These are phyloP conservation scores for Mamestra configurata DNA, from an alignment of 1,140 invertebrate genomes.

Conservation along the genomic window DNA sequence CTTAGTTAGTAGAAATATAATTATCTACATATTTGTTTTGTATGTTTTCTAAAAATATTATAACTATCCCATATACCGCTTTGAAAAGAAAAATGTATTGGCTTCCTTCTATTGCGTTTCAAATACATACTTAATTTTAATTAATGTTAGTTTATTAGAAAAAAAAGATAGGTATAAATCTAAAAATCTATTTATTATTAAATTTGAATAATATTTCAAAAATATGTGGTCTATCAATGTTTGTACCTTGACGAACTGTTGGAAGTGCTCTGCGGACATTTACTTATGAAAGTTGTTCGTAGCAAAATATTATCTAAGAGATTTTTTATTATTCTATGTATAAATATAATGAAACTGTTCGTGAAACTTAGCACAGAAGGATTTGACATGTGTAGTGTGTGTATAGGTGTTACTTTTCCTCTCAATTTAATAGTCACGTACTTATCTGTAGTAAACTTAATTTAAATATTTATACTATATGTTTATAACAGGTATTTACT, in stretches of 20 bases:
- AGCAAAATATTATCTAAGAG: constrained; percentile 40
- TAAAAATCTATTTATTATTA: constrained; percentile 39
- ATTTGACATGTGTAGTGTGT: constrained; percentile 71
- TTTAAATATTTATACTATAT: constrained; percentile 47
- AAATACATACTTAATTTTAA: constrained; percentile 23
- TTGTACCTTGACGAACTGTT: constrained; percentile 40
- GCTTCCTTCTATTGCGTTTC: constrained; percentile 26
- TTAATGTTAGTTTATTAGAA: constrained; percentile 49
- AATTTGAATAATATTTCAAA: constrained; percentile 34
- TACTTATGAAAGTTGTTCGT: constrained; percentile 33
- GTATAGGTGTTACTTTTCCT: constrained; percentile 50
- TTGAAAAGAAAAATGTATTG: constrained; percentile 5
- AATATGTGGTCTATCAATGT: constrained; percentile 39
- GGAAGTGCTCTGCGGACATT: constrained; percentile 41
- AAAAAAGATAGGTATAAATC: constrained; percentile 17
- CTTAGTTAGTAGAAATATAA: constrained; percentile 53
- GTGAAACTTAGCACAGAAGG: constrained; percentile 68
- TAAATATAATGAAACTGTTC: constrained; percentile 49
- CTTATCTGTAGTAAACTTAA: constrained; percentile 26
- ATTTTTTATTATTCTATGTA: constrained; percentile 48
- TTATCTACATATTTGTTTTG: constrained; percentile 8
- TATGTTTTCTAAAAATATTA: background rate
- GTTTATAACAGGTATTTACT: constrained; percentile 52
- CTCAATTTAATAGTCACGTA: constrained; percentile 43
- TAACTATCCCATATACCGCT: background rate